phyloP scores from a whole-genome alignment of 2,888 invertebrate species.

The Leptarthrus brevirostris region DNA sequence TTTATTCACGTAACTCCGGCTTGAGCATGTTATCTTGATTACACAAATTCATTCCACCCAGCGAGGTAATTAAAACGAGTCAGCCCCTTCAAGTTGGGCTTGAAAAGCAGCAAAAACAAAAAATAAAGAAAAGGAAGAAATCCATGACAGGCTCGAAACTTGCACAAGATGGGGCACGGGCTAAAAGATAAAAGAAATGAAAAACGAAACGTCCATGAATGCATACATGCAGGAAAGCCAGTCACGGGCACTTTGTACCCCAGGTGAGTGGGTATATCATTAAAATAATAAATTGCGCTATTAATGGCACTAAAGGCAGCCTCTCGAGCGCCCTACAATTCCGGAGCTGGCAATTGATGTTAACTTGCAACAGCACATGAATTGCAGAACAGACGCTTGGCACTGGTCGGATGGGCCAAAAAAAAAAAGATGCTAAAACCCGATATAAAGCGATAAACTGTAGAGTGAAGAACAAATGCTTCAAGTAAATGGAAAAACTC shows the following conservation, averaged over 20 bases:
- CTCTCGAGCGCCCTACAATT: constrained; percentile 37
- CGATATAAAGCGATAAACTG: constrained; percentile 37
- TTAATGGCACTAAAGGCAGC: constrained; percentile 52
- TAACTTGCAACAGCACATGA: constrained; percentile 19
- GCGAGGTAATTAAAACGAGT: constrained; percentile 15
- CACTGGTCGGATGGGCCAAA: neutral
- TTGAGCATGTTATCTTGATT: constrained; percentile 29
- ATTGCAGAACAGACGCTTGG: neutral
- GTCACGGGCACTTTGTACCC: constrained; percentile 22
- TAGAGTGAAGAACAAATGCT: constrained; percentile 14
- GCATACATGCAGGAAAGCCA: constrained; percentile 18
- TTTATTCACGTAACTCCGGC: constrained; percentile 15
- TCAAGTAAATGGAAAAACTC: neutral
- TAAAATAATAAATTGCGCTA: constrained; percentile 53
- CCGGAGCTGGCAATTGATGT: constrained; percentile 33
- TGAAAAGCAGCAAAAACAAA: neutral
- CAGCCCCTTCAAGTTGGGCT: neutral
- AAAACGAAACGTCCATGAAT: constrained; percentile 5
- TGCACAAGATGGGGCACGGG: neutral
- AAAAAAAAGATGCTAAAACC: constrained; percentile 10
- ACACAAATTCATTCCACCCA: constrained; percentile 30
- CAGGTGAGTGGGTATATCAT: constrained; percentile 45
- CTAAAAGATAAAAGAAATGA: neutral
- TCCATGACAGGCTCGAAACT: neutral
- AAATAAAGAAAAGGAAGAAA: no score